Percentiles rank a stretch among this genome's conserved stretches.
Evolutionary conservation across 2,797 vertebrate species (phyloP).

Genomic region (Streptopelia turtur): DNA sequence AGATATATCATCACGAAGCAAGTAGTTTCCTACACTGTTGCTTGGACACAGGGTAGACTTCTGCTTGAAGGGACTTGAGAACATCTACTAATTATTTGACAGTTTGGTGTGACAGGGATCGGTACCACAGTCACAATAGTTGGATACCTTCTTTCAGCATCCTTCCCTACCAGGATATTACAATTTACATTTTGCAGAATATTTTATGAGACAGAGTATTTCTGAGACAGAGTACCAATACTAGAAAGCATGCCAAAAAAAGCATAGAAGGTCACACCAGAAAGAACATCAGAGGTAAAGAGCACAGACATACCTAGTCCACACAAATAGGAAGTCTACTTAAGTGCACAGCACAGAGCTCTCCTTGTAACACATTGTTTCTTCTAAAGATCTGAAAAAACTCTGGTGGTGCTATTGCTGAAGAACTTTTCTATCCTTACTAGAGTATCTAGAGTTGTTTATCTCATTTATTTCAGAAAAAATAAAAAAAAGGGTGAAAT

Average conservation of each 20-base stretch:
- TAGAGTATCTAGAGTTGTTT: neutral
- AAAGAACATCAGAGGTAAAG: neutral
- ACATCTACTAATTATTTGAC: neutral
- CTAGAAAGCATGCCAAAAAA: neutral
- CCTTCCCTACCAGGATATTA: neutral
- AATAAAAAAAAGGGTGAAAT: neutral
- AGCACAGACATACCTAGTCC: neutral
- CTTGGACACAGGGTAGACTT: neutral
- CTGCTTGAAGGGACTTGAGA: neutral
- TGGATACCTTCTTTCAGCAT: neutral
- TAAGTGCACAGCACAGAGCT: neutral
- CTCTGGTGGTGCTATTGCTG: neutral
- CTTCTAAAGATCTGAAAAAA: neutral
- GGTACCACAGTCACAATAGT: neutral
- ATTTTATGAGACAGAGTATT: neutral
- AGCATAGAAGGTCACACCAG: neutral
- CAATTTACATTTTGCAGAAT: neutral
- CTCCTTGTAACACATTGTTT: neutral
- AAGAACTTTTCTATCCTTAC: neutral
- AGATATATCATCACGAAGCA: neutral
- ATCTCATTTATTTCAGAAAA: neutral
- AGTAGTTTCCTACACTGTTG: neutral
- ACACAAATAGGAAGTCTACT: neutral
- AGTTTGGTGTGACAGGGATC: neutral
- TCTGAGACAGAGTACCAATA: neutral